Evolutionary conservation across 2,888 invertebrate genomes (phyloP).

Genomic region (Conchocele bisecta): DNA sequence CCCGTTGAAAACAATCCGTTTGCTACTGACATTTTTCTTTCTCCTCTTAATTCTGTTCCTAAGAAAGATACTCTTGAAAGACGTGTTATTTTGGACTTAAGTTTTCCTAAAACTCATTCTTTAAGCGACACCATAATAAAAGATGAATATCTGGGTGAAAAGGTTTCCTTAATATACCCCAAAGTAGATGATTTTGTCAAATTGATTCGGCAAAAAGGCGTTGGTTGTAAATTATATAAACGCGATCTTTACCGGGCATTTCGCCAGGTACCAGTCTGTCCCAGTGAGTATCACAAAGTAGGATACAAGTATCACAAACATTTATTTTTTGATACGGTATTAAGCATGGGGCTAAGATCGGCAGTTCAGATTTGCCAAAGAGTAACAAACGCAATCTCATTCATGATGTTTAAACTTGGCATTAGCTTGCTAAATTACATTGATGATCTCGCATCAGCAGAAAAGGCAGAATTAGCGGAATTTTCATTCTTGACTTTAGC

Average conservation of each 20-base stretch:
- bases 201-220: background rate
- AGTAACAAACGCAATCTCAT: background rate
- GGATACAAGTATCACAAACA: background rate
- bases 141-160: background rate
- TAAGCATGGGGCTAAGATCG: background rate
- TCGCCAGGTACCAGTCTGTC: background rate
- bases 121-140: background rate
- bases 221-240: background rate
- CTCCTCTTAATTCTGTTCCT: background rate
- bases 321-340: background rate
- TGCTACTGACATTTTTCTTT: background rate
- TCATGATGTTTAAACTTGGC: background rate
- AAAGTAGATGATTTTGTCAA: background rate
- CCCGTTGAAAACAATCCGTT: background rate
- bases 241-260: background rate
- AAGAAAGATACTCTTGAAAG: background rate
- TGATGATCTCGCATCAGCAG: conserved; percentile 14
- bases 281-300: background rate
- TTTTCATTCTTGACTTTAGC: background rate
- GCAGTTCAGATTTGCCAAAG: background rate
- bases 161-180: background rate
- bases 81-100: background rate
- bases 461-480: background rate
- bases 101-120: background rate
- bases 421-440: conserved; percentile 2